Percentiles rank a stretch among this genome's conserved stretches.
These are phyloP conservation scores for Bombus soroeensis DNA, from an alignment of 1,140 invertebrate genomes.

Conservation along the genomic window DNA sequence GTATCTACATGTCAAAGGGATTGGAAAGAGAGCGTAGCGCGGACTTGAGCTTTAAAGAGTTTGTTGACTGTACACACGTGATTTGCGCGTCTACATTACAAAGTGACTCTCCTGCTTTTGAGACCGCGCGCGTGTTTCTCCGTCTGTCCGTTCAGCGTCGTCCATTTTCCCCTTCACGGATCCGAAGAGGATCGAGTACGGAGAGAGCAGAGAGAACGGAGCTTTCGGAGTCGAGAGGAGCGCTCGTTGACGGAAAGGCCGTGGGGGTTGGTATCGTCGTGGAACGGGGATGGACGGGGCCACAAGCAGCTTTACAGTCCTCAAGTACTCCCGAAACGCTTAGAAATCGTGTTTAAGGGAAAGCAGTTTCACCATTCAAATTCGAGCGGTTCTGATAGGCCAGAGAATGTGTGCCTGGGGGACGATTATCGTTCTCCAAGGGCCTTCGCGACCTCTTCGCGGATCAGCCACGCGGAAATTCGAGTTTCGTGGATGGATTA, in stretches of 20 bases:
- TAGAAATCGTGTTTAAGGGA: conserved; percentile 55
- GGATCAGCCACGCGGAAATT: conserved; percentile 42
- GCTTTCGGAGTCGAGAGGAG: conserved; percentile 32
- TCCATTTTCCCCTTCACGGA: conserved; percentile 48
- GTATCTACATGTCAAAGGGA: conserved; percentile 64
- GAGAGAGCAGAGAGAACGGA: background rate
- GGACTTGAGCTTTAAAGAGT: conserved; percentile 45
- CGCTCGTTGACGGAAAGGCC: conserved; percentile 29
- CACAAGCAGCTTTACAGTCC: conserved; percentile 27
- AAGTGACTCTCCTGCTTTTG: conserved; percentile 47
- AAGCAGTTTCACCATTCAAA: conserved; percentile 32
- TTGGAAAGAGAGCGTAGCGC: background rate
- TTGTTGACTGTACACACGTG: conserved; percentile 52
- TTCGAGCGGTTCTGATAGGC: conserved; percentile 40
- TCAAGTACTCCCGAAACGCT: conserved; percentile 49
- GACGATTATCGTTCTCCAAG: conserved; percentile 47
- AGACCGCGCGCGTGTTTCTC: conserved; percentile 41
- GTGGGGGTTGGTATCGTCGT: background rate
- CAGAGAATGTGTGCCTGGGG: conserved; percentile 27
- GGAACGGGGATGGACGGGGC: background rate
- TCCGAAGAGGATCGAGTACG: conserved; percentile 47
- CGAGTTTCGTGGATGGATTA: conserved; percentile 20
- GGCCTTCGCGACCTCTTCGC: conserved; percentile 7
- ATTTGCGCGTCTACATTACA: conserved; percentile 46
- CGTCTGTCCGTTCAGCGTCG: conserved; percentile 52